Conservation (phyloP, 2,113 vertebrate genomes). For the Tyrannus savana region DNA sequence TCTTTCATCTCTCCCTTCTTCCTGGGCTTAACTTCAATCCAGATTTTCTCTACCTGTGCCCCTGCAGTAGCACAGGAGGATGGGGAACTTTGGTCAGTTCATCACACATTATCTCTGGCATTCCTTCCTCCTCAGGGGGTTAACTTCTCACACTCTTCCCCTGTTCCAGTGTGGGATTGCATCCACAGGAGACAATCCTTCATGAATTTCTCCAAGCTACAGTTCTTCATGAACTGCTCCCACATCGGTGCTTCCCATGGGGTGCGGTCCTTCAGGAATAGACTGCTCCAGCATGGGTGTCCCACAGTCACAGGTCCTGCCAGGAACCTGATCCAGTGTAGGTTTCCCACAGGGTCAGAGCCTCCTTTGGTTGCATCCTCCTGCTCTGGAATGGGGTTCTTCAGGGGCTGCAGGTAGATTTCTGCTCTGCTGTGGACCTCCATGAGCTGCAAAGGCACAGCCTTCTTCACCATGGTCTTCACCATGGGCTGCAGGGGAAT, state of each 20-base stretch:
- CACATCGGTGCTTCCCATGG: background rate
- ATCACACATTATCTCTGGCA: background rate
- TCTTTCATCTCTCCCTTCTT: background rate
- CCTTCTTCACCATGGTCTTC: background rate
- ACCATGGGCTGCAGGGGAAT: background rate
- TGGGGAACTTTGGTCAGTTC: background rate
- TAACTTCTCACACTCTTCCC: background rate
- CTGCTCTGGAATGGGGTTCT: background rate
- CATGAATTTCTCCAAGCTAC: fast-evolving
- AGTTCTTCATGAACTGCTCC: background rate
- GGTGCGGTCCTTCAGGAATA: background rate
- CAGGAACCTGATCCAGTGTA: background rate
- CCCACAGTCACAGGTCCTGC: background rate
- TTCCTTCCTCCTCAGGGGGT: background rate
- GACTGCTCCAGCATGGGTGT: background rate
- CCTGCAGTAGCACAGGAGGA: background rate
- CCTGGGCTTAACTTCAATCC: background rate
- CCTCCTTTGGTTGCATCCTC: background rate
- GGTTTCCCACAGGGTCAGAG: background rate
- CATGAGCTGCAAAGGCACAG: background rate
- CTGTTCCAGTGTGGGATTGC: background rate
- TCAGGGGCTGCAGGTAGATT: background rate
- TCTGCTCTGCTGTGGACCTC: background rate
- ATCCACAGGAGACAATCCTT: background rate
- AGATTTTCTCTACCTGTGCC: background rate